Evolutionary conservation across 2,113 vertebrate species (phyloP).

Genomic region (Thermophis baileyi): DNA sequence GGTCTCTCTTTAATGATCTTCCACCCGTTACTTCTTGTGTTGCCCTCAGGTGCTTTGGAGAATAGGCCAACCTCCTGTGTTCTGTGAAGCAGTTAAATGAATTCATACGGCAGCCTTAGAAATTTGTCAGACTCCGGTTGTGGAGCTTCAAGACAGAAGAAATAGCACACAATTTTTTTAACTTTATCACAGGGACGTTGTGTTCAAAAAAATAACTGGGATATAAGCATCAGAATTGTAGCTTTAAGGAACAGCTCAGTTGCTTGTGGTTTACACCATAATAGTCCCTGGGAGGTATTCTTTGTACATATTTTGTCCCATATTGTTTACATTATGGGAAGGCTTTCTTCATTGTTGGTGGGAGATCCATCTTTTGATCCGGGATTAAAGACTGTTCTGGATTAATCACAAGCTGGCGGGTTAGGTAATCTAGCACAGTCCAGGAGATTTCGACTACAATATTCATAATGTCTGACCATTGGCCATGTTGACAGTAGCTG

Average conservation of each 20-base stretch:
- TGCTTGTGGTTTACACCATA: not conserved
- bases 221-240: not conserved
- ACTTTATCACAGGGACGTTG: not conserved
- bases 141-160: constrained; percentile 37
- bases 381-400: not conserved
- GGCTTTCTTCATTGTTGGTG: not conserved
- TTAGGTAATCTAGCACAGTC: not conserved
- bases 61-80: no score
- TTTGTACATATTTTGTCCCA: not conserved
- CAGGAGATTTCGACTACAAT: not conserved
- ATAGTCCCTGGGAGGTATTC: not conserved
- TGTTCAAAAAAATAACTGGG: constrained; percentile 11
- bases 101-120: constrained; percentile 44
- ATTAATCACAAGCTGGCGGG: not conserved
- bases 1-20: no score
- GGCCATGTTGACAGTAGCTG: not conserved
- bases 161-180: constrained; percentile 32
- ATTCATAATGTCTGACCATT: not conserved
- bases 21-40: no score
- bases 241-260: not conserved
- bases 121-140: constrained; percentile 53
- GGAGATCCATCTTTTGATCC: not conserved
- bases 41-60: no score
- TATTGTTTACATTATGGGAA: not conserved
- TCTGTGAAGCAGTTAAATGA: not conserved